Percentiles rank a stretch among this genome's conserved stretches.
Evolutionary conservation across 1,140 invertebrate species (phyloP).

Genomic region (Hyphantria cunea): DNA sequence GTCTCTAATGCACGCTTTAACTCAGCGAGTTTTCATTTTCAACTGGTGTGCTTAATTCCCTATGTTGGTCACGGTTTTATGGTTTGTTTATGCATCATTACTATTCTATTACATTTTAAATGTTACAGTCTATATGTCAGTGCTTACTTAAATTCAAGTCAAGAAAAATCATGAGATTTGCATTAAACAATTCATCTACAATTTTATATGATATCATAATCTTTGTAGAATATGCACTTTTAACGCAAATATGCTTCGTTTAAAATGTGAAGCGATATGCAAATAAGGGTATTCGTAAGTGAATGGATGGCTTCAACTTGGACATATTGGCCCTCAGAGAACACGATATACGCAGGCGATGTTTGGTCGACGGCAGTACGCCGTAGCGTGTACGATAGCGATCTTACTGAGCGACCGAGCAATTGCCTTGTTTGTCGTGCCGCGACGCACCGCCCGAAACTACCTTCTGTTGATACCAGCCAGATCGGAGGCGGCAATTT

Average conservation of each 20-base stretch:
- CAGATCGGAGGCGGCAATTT: slow-evolving; percentile 46
- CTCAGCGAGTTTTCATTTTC: slow-evolving; percentile 20
- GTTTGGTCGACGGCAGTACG: slow-evolving; percentile 30
- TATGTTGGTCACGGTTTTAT: slow-evolving; percentile 27
- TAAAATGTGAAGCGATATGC: slow-evolving; percentile 24
- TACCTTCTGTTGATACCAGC: slow-evolving; percentile 20
- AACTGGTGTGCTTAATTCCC: slow-evolving; percentile 20
- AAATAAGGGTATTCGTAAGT: slow-evolving; percentile 24
- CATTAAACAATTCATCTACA: background rate
- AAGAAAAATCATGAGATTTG: background rate
- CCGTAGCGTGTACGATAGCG: slow-evolving; percentile 58
- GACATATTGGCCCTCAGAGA: slow-evolving; percentile 32
- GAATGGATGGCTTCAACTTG: slow-evolving; percentile 28
- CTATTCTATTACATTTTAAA: slow-evolving; percentile 21
- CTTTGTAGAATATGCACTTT: background rate
- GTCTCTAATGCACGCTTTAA: slow-evolving; percentile 14
- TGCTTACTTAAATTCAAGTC: background rate
- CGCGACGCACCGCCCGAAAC: slow-evolving; percentile 33
- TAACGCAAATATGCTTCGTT: no score
- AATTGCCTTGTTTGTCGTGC: slow-evolving; percentile 74
- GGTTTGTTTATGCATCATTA: slow-evolving; percentile 25
- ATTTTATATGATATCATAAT: no score
- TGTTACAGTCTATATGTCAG: background rate
- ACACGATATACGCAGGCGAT: slow-evolving; percentile 28
- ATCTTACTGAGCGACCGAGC: slow-evolving; percentile 50